Evolutionary conservation across 2,888 invertebrate genomes (phyloP).

Genomic region (Ectropis crepuscularia): DNA sequence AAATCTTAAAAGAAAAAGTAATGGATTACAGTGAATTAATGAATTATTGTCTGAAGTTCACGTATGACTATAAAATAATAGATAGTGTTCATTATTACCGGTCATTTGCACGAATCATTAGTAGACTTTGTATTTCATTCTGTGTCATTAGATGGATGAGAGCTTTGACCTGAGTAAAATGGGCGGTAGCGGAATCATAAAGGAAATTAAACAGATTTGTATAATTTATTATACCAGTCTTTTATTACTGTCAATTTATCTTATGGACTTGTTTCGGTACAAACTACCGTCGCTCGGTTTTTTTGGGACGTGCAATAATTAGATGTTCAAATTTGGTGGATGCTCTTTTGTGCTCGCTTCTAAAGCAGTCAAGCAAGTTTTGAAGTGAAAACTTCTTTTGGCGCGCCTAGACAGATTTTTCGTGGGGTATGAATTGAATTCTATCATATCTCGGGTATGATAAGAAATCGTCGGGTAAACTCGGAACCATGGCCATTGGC

Average conservation of each 20-base stretch:
- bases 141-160: slow-evolving; percentile 13
- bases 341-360: no score
- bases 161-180: slow-evolving; percentile 24
- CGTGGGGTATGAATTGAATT: no score
- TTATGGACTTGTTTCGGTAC: not conserved
- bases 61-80: not conserved
- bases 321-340: no score
- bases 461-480: no score
- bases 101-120: slow-evolving; percentile 1
- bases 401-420: no score
- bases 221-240: slow-evolving; percentile 11
- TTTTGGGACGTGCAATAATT: not conserved
- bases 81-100: not conserved
- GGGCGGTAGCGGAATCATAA: slow-evolving; percentile 19
- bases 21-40: not conserved
- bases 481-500: no score
- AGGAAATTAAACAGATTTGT: slow-evolving; percentile 20
- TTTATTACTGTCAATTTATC: slow-evolving; percentile 6
- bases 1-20: no score
- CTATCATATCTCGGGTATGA: no score
- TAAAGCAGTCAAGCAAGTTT: no score
- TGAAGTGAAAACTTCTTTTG: no score
- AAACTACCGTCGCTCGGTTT: not conserved
- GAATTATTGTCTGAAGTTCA: not conserved
- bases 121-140: not conserved